These are phyloP conservation scores for Solenodon paradoxus DNA, from an alignment of 2,113 vertebrate genomes.

Conservation along the genomic window DNA sequence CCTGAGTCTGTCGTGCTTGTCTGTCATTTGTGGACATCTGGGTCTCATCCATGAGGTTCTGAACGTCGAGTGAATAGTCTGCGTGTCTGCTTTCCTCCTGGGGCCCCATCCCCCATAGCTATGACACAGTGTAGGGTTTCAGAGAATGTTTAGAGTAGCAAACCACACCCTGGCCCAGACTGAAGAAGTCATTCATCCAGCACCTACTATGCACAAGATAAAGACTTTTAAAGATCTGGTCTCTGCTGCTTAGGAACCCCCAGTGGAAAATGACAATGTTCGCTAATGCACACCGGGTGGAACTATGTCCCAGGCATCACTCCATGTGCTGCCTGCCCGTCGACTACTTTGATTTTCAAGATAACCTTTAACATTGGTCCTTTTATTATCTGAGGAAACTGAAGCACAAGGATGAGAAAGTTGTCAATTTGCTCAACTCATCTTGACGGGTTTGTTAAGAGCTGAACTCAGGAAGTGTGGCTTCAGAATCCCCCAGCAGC, in stretches of 20 bases:
- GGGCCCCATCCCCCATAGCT: not conserved
- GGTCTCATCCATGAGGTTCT: not conserved
- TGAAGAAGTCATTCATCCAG: not conserved
- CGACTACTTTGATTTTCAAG: not conserved
- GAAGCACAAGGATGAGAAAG: not conserved
- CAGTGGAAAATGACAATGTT: not conserved
- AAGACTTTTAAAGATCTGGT: not conserved
- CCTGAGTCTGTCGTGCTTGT: not conserved
- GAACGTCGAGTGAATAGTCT: not conserved
- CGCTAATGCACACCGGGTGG: not conserved
- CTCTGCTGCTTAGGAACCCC: not conserved
- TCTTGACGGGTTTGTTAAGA: not conserved
- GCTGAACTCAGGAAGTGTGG: not conserved
- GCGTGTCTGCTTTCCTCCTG: not conserved
- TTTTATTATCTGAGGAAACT: not conserved
- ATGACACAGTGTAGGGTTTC: not conserved
- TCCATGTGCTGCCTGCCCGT: not conserved
- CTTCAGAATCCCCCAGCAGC: not conserved
- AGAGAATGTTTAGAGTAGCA: not conserved
- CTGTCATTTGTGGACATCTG: not conserved
- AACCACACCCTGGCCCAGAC: not conserved
- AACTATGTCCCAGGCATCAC: not conserved
- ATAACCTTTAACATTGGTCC: not conserved
- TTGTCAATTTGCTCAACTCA: not conserved
- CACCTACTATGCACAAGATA: not conserved